Percentiles rank a stretch among this genome's conserved stretches.
Evolutionary conservation across 1,140 invertebrate genomes (phyloP).

Genomic region (Halesus radiatus): DNA sequence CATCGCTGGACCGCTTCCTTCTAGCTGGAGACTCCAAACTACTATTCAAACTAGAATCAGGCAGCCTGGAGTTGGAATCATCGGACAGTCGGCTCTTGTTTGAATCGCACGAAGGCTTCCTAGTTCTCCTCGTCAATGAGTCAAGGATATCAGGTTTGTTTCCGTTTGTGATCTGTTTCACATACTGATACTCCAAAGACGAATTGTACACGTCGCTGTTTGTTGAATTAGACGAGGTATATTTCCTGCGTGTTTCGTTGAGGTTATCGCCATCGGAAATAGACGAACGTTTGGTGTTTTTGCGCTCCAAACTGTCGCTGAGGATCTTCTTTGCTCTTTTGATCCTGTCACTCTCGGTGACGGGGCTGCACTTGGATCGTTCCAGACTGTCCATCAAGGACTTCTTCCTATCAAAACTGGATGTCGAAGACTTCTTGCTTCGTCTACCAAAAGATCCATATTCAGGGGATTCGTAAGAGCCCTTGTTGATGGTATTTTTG

Average conservation of each 20-base stretch:
- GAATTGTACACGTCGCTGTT: conserved; percentile 55
- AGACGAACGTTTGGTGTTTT: conserved; percentile 49
- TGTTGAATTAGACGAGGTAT: conserved; percentile 54
- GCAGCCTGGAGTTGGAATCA: conserved; percentile 40
- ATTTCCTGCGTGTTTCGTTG: conserved; percentile 47
- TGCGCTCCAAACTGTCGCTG: conserved; percentile 47
- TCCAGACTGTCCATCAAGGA: conserved; percentile 67
- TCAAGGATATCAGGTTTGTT: conserved; percentile 66
- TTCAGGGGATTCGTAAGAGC: conserved; percentile 42
- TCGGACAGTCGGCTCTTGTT: conserved; percentile 49
- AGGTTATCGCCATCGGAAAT: conserved; percentile 50
- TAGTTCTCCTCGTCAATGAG: conserved; percentile 63
- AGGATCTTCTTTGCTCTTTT: conserved; percentile 48
- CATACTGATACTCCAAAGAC: conserved; percentile 52
- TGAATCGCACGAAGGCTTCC: conserved; percentile 53
- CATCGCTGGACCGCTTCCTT: conserved; percentile 64
- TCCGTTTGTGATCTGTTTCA: conserved; percentile 59
- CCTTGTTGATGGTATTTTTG: conserved; percentile 35
- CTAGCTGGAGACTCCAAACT: conserved; percentile 59
- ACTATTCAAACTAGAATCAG: conserved; percentile 63
- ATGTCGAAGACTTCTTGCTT: conserved; percentile 67
- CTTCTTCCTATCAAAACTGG: conserved; percentile 69
- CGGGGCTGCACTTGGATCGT: conserved; percentile 60
- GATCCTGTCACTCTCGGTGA: conserved; percentile 51
- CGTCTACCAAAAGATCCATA: conserved; percentile 65